Percentiles rank a stretch among this genome's conserved stretches.
phyloP scores from a whole-genome alignment of 2,888 invertebrate species.

The Pachymerium ferrugineum region DNA sequence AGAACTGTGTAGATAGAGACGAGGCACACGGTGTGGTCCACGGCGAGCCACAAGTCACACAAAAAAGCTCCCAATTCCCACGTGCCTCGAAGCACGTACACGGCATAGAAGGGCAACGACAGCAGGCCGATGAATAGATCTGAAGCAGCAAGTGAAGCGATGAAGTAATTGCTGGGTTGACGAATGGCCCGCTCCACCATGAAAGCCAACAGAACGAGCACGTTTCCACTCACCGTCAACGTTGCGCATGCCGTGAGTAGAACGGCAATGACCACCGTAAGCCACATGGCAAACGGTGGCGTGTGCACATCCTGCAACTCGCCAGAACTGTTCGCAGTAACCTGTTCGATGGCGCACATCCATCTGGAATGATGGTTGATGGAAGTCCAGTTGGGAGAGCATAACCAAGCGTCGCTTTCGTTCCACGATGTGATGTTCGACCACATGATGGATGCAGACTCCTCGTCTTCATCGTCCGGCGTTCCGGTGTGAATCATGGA shows the following conservation, averaged over 20 bases:
- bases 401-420: neutral
- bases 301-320: neutral
- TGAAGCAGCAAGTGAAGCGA: constrained; percentile 94
- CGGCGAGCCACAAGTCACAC: constrained; percentile 96
- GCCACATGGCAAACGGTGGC: constrained; percentile 83
- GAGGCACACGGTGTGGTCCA: constrained; percentile 97
- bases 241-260: constrained; percentile 81
- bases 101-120: constrained; percentile 97
- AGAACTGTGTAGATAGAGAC: constrained; percentile 99
- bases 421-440: neutral
- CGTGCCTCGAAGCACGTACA: constrained; percentile 90
- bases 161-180: constrained; percentile 98
- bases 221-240: constrained; percentile 89
- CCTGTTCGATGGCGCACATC: neutral
- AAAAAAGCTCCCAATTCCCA: constrained; percentile 95
- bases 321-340: neutral
- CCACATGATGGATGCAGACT: neutral
- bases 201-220: constrained; percentile 89
- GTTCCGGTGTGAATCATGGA: neutral
- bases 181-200: constrained; percentile 86
- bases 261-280: constrained; percentile 80
- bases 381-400: constrained; percentile 4
- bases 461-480: neutral
- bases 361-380: neutral
- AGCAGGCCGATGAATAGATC: constrained; percentile 96